Evolutionary conservation across 2,797 vertebrate genomes (phyloP), one percentile per base, ranked within the genome.

Genomic region (Acanthopagrus latus): DNA sequence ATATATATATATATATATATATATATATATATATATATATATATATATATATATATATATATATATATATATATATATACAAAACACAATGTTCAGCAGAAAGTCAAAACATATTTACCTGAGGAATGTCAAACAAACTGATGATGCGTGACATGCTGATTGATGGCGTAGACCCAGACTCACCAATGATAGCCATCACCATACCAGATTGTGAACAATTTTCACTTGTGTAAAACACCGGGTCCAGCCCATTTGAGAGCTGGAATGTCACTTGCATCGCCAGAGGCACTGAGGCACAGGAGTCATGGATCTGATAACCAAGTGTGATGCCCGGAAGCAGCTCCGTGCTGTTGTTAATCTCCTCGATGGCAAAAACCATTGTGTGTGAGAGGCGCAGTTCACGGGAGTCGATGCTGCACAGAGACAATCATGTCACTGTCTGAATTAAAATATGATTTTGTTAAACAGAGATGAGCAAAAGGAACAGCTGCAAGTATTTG

Each of bases 131-230:
- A 58, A 58, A 58, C 27, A 29, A 18, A 18, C 56, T 47, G 0
- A 86, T 60, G 64, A 94, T 29, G 33, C 85, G 90, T 5, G 91
- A 90, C 50, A 93, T 90, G 72, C 90, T 90, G 63, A 95, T 94
- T 12, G 93, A 91, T 1, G 91, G 89, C 0, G 92, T 93, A 46
- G 94, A 94, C 21, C 89, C 91, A 67, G 94, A 92, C 68, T 93
- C 92, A 3, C 90, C 94, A 2, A 94, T 8, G 1, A 58, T 6
- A 58, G 56, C 56, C 29, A 58, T 58, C 27, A 58, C 29, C 17
- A 11, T 38, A 58, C 27, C 56, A 58, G 56, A 58, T 3, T 38
- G 56, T 3, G 27, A 20, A 4, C 56, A 58, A 0, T 38, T 10
- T 10, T 58, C 4, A 2, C 27, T 33, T 0, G 70, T 60, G 44